Percentiles rank a stretch among this genome's conserved stretches.
phyloP scores from a whole-genome alignment of 1,140 invertebrate genomes.

The Lineus longissimus region DNA sequence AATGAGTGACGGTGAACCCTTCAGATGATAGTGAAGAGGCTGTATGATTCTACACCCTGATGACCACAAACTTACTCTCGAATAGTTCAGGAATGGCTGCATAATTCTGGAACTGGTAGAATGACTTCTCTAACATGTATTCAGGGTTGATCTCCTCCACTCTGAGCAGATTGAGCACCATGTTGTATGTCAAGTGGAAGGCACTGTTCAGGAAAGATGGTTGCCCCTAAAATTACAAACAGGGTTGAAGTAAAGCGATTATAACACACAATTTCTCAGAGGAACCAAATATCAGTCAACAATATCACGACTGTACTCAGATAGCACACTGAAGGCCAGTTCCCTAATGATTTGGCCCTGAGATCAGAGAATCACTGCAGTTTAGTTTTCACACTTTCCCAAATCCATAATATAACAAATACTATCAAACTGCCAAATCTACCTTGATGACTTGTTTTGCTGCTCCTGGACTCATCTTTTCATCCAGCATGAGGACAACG shows the following conservation, averaged over 20 bases:
- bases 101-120: conserved; percentile 99
- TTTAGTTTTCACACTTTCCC: too few relatives aligned
- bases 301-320: too few relatives aligned
- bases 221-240: conserved; percentile 63
- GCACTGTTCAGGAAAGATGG: conserved; percentile 97
- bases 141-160: conserved; percentile 99
- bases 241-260: not conserved
- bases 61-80: conserved; percentile 64
- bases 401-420: too few relatives aligned
- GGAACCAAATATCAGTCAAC: too few relatives aligned
- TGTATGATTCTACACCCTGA: too few relatives aligned
- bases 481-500: conserved; percentile 97
- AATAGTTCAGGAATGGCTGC: conserved; percentile 83
- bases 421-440: too few relatives aligned
- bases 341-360: too few relatives aligned
- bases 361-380: too few relatives aligned
- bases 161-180: conserved; percentile 92
- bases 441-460: conserved; percentile 82
- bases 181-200: conserved; percentile 99
- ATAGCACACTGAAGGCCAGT: too few relatives aligned
- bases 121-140: conserved; percentile 97
- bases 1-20: too few relatives aligned
- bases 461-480: conserved; percentile 83
- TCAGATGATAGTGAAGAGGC: too few relatives aligned
- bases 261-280: too few relatives aligned